Percentiles rank a stretch among this genome's conserved stretches.
Conservation (phyloP, 1,140 invertebrate species). For the Phortica variegata region DNA sequence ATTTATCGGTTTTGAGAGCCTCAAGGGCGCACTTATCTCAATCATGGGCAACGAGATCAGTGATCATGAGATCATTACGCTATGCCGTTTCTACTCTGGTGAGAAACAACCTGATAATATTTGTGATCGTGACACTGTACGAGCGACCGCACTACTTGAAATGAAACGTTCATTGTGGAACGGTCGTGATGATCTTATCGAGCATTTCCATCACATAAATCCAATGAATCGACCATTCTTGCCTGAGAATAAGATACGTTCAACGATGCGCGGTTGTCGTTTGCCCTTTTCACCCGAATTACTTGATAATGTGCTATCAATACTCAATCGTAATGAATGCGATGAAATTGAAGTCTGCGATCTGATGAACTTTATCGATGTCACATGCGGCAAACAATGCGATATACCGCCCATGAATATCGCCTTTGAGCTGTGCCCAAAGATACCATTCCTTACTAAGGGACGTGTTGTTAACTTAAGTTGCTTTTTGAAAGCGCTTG, state of each 20-base stretch:
- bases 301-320: conserved; percentile 67
- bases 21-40: conserved; percentile 63
- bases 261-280: conserved; percentile 65
- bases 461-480: conserved; percentile 44
- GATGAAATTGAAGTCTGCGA: conserved; percentile 60
- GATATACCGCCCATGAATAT: conserved; percentile 44
- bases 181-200: conserved; percentile 65
- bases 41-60: conserved; percentile 67
- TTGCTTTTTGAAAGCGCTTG: conserved; percentile 30
- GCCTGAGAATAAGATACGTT: conserved; percentile 61
- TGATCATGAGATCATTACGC: conserved; percentile 76
- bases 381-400: conserved; percentile 32
- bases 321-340: conserved; percentile 64
- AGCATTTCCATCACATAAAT: conserved; percentile 68
- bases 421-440: conserved; percentile 49
- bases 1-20: conserved; percentile 57
- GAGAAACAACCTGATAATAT: conserved; percentile 57
- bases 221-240: conserved; percentile 62
- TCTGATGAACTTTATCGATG: conserved; percentile 47
- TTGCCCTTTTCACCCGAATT: conserved; percentile 68
- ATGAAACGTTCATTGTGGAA: conserved; percentile 70
- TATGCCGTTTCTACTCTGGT: conserved; percentile 65
- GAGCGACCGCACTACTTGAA: conserved; percentile 66
- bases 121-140: conserved; percentile 51
- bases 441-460: conserved; percentile 35